Base-by-base conservation (phyloP, 2,888 invertebrate species). In the Polylopha cassiicola region DNA sequence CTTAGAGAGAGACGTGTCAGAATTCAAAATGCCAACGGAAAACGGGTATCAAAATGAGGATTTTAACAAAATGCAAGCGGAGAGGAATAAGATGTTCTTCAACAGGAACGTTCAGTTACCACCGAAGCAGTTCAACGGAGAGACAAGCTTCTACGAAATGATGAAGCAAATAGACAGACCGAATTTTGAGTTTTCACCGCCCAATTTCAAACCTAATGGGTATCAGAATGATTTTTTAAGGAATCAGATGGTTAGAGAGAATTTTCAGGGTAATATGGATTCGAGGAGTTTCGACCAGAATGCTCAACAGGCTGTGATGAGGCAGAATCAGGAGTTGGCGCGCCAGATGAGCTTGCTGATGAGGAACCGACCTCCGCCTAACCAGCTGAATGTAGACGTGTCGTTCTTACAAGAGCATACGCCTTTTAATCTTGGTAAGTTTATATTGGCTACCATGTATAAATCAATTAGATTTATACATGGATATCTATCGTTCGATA, bases 391-490 rank as follows among this genome's bases (percentile, higher is more conserved):
- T 26, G 81, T 85, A 0, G 85, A 84, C 29, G 85, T 85, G 2
- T 78, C 79, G 1, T 84, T 80, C 47, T 45, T 85, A 33, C 85
- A 82, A 36, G 85, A 85, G 37, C 81, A 78, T 37, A 61, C 74
- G 31, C 81, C 76, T 8, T 82, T 76, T 47, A 82, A 81, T 50
- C 59, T 84, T 26, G 81, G 85, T 84, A 46, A 73, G 80, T 65
- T 24, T 10, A 18, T 23, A 26, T 13, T 23, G n/a, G n/a, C n/a
- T n/a, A n/a, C n/a, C n/a, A n/a, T n/a, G n/a, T n/a, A n/a, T n/a
- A n/a, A n/a, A n/a, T n/a, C n/a, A n/a, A n/a, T n/a, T n/a, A n/a
- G n/a, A n/a, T n/a, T n/a, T n/a, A n/a, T n/a, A n/a, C n/a, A n/a
- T n/a, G n/a, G n/a, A n/a, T n/a, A n/a, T n/a, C n/a, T n/a, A n/a